Conservation (phyloP, 92 coral and sea anemone genomes). For the Porites cylindrica region DNA sequence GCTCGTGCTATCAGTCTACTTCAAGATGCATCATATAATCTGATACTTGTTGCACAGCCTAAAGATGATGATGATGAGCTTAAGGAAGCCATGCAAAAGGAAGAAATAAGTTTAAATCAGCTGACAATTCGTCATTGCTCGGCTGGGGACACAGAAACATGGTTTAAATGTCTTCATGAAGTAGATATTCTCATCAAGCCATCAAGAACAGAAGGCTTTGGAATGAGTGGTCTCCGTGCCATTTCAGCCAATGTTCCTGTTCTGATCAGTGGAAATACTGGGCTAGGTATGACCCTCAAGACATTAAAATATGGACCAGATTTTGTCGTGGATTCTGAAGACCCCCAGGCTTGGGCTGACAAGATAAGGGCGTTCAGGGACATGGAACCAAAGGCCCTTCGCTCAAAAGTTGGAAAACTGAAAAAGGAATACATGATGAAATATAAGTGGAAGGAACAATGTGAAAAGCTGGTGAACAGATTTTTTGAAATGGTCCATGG, state of each 20-base stretch:
- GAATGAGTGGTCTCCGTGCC: conserved; percentile 54
- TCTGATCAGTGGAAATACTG: conserved; percentile 46
- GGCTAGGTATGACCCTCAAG: conserved; percentile 40
- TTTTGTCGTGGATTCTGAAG: conserved; percentile 31
- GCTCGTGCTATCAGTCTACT: conserved; percentile 23
- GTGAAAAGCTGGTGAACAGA: conserved; percentile 6
- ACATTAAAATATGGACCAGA: conserved; percentile 9
- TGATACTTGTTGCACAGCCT: conserved; percentile 19
- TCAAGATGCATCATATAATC: conserved; percentile 8
- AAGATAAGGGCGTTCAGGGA: conserved; percentile 15
- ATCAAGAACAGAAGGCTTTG: conserved; percentile 49
- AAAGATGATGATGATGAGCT: neutral
- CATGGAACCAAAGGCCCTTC: neutral
- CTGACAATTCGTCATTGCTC: conserved; percentile 3
- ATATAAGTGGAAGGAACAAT: conserved; percentile 33
- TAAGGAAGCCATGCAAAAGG: neutral
- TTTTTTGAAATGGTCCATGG: conserved; percentile 10
- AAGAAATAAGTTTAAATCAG: conserved; percentile 1
- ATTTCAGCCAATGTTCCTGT: conserved; percentile 48
- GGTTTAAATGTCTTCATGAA: conserved; percentile 6
- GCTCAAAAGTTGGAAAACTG: neutral
- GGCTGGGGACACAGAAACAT: neutral
- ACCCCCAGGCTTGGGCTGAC: conserved; percentile 38
- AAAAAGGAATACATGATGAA: conserved; percentile 3
- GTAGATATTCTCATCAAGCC: conserved; percentile 43